Percentiles rank a stretch among this genome's conserved stretches.
phyloP scores from a whole-genome alignment of 2,113 vertebrate species.

The Cairina moschata region DNA sequence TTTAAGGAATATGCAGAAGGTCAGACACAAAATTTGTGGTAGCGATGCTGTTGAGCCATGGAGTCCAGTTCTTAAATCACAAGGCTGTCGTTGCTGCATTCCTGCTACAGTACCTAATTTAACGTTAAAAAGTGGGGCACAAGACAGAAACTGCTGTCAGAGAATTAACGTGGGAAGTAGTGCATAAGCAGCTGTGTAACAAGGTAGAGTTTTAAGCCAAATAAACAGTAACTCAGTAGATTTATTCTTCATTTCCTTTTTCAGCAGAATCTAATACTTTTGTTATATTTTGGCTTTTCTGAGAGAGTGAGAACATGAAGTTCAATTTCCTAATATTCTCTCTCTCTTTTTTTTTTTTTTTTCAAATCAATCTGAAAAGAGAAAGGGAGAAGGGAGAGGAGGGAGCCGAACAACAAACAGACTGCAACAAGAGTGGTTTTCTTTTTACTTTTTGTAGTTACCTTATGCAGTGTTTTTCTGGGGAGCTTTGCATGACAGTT shows the following conservation, averaged over 20 bases:
- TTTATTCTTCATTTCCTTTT: background rate
- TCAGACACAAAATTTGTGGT: background rate
- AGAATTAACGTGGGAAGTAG: background rate
- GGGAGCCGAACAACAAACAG: background rate
- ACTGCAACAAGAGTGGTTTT: background rate
- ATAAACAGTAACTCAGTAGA: background rate
- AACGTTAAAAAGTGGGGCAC: background rate
- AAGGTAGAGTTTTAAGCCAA: background rate
- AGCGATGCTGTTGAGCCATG: background rate
- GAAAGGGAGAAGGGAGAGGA: background rate
- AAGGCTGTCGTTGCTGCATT: background rate
- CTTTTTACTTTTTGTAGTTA: background rate
- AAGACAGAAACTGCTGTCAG: background rate
- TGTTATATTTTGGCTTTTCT: background rate
- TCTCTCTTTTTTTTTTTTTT: background rate
- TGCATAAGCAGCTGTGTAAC: background rate
- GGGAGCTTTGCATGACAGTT: background rate
- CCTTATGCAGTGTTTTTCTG: background rate
- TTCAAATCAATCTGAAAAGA: background rate
- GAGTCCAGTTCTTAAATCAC: conserved; percentile 26
- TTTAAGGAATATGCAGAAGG: background rate
- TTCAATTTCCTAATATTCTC: background rate
- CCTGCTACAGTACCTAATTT: background rate
- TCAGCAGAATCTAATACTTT: background rate
- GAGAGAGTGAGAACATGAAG: background rate